Base-by-base conservation (phyloP, 2,888 invertebrate species). In the Epiperipatus broadwayi region DNA sequence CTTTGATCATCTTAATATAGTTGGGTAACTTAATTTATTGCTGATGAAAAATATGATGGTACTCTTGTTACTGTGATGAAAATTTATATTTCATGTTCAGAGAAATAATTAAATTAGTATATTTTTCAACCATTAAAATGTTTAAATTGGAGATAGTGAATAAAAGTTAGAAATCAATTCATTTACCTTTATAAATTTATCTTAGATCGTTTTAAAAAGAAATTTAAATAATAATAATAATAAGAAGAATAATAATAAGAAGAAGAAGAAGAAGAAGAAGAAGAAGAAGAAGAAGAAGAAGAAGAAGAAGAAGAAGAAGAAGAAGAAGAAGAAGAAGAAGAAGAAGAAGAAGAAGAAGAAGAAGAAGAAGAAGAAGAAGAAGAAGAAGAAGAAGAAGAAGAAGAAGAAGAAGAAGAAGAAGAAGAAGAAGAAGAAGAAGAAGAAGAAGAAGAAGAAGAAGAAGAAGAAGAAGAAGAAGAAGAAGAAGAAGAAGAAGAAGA, bases 251-350 rank as follows among this genome's bases (percentile, higher is more conserved):
- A n/a, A n/a, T n/a, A n/a, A n/a, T n/a, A n/a, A n/a, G n/a, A n/a
- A n/a, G n/a, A n/a, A n/a, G n/a, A n/a, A n/a, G n/a, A n/a, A n/a
- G n/a, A n/a, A n/a, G 25, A 25, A 25, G 25, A 25, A 25, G 25
- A 25, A 25, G 25, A 25, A 25, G 25, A 25, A 25, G 25, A 25
- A 25, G 25, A 25, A 25, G 25, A 25, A 25, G 25, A 25, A 25
- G 25, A 25, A 25, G 25, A 25, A 25, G 25, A 25, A 25, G 25
- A 25, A 25, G 25, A 25, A 25, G 25, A 25, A 25, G 25, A 25
- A 25, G 25, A 25, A 25, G 25, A 25, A 25, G 25, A 25, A 25
- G 25, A 25, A 25, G 25, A 25, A 25, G 25, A 25, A 25, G 25
- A 25, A 25, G 25, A 25, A 25, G 25, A 25, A 25, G 25, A 25